Base-by-base conservation (phyloP, 2,797 vertebrate species). In the Harpagifer antarcticus region DNA sequence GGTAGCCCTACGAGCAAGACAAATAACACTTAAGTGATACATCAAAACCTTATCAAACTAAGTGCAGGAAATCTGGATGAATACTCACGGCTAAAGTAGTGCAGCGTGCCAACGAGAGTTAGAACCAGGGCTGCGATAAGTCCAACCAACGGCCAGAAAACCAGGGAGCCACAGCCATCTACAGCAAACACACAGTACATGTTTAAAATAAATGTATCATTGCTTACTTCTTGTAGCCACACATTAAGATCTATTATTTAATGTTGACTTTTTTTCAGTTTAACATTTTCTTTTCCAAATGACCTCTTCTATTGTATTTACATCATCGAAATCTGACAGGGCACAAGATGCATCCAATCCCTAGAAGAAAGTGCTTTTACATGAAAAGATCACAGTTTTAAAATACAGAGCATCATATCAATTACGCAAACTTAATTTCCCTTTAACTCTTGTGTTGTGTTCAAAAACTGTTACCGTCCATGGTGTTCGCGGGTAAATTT, bases 11-110 rank as follows among this genome's bases (percentile, higher is more conserved):
- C 42, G 50, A 73, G 10, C 0, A n/a, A 63, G 53, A 63, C 74
- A 0, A 0, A 43, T 60, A 60, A 60, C 4, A 52, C 0, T 19
- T 75, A 0, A 63, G 14, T 31, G 2, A 45, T 3, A 37, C 2
- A 27, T 42, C 5, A 9, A 61, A 55, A 67, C n/a, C 15, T 11
- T 42, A 31, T 43, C 16, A n/a, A 60, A 15, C 11, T 47, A 50
- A 17, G 27, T 53, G 3, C 23, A 17, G 1, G 7, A 14, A n/a
- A 0, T 4, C 47, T 43, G 1, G 20, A 19, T 12, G 16, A 72
- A 0, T 55, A 94, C 94, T 95, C 58, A 95, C 94, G 89, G 77
- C 93, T 95, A 55, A 92, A 95, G 79, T 95, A 95, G 76, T 85
- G 91, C 33, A 95, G 81, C 0, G 86, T 90, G 68, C 79, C 73